Conservation (phyloP, 1,140 invertebrate species). For the Meloidogyne exigua region DNA sequence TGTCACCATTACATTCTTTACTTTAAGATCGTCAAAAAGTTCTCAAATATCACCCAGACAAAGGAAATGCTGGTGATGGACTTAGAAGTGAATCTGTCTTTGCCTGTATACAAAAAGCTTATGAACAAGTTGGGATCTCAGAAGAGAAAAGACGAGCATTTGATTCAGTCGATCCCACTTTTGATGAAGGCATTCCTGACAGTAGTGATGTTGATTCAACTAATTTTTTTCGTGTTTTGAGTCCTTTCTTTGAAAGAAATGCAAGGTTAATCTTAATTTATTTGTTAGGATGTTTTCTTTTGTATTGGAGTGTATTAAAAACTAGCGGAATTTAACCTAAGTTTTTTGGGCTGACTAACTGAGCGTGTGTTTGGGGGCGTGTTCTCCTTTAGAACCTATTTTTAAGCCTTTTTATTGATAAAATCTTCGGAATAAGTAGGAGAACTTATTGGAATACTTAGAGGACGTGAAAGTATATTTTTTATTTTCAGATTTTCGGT, state of each 20-base stretch:
- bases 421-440: too few species aligned
- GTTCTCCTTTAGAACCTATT: too few species aligned
- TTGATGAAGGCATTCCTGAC: slow-evolving; percentile 81
- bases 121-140: slow-evolving; percentile 80
- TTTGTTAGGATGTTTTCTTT: background rate
- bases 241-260: slow-evolving; percentile 80
- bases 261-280: slow-evolving; percentile 62
- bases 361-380: too few species aligned
- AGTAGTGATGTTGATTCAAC: slow-evolving; percentile 68
- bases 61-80: slow-evolving; percentile 70
- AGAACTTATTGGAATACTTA: background rate
- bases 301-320: too few species aligned
- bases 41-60: slow-evolving; percentile 93
- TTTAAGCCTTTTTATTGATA: too few species aligned
- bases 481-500: slow-evolving; percentile 77
- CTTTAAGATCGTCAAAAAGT: slow-evolving; percentile 77
- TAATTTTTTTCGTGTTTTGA: slow-evolving; percentile 80
- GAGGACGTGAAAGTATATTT: slow-evolving; percentile 4
- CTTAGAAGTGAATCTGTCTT: slow-evolving; percentile 80
- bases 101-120: slow-evolving; percentile 95
- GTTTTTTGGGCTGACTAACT: too few species aligned
- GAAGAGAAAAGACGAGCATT: slow-evolving; percentile 79
- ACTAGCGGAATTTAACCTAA: too few species aligned
- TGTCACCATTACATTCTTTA: background rate
- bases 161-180: slow-evolving; percentile 88